Base-by-base conservation (phyloP, 2,797 vertebrate genomes). In the Danio aesculapii region DNA sequence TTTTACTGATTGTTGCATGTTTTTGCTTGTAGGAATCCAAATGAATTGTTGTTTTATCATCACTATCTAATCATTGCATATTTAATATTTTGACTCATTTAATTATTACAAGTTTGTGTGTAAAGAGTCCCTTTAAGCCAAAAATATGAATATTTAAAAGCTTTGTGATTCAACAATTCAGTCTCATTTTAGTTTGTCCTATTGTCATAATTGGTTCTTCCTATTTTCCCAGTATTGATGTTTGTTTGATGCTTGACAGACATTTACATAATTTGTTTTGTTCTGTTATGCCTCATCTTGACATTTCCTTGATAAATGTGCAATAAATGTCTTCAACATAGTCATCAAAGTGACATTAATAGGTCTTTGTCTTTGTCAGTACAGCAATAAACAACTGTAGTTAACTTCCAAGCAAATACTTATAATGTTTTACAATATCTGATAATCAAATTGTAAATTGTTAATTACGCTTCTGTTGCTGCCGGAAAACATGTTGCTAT, bases 181-280 rank as follows among this genome's bases (percentile, higher is more conserved):
- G 5, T 47, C 44, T 73, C 1, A 7, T 58, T 73, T 73, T 13
- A 59, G 71, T 47, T 47, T 70, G 44, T 8, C 53, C 19, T 41
- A 14, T 77, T 57, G 44, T 78, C 46, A 49, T 55, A 41, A 6
- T 19, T 69, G 14, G 30, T 69, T n/a, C 2, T 58, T 9, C 17
- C 21, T 16, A 19, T 58, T 67, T 39, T 5, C 10, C 1, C 67
- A 71, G 30, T 50, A 44, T 59, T 52, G 77, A 70, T 79, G 67
- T 43, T 79, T 44, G 53, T 79, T 78, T 70, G 66, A 78, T 70
- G 66, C 76, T 69, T 69, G 30, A 50, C 55, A 52, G 47, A 61
- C 66, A 78, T 70, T 78, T 78, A 8, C 55, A 78, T 78, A 70
- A 78, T 49, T 69, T 44, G 68, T 61, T 69, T 61, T 58, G 64